These are phyloP conservation scores for Dinomys branickii DNA, from an alignment of 2,113 vertebrate species.

Conservation along the genomic window DNA sequence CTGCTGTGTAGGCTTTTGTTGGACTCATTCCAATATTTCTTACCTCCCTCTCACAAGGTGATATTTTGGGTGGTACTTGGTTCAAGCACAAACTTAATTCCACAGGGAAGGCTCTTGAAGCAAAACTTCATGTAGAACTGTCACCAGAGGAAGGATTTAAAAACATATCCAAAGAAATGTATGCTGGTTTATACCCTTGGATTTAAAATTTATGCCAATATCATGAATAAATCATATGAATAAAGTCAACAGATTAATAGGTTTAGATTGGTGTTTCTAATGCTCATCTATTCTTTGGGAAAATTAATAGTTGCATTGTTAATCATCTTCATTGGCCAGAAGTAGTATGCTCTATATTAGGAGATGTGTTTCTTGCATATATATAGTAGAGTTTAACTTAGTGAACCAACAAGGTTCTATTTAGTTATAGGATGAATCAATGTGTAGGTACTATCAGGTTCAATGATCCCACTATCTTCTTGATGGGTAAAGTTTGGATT, in stretches of 20 bases:
- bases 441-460: not conserved
- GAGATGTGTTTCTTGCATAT: not conserved
- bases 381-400: not conserved
- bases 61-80: not conserved
- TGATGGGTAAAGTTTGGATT: not conserved
- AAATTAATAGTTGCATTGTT: not conserved
- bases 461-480: not conserved
- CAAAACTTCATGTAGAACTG: not conserved
- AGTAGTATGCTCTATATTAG: not conserved
- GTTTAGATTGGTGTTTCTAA: not conserved
- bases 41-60: not conserved
- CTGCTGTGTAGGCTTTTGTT: not conserved
- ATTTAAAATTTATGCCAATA: not conserved
- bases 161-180: not conserved
- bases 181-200: not conserved
- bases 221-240: not conserved
- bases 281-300: not conserved
- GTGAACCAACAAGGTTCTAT: not conserved
- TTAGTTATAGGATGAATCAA: not conserved
- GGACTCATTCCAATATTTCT: not conserved
- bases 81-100: not conserved
- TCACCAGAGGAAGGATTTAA: not conserved
- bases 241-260: not conserved
- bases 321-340: not conserved
- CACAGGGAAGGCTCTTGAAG: not conserved